Evolutionary conservation across 2,888 invertebrate genomes (phyloP).

Genomic region (Cataglyphis cursor): DNA sequence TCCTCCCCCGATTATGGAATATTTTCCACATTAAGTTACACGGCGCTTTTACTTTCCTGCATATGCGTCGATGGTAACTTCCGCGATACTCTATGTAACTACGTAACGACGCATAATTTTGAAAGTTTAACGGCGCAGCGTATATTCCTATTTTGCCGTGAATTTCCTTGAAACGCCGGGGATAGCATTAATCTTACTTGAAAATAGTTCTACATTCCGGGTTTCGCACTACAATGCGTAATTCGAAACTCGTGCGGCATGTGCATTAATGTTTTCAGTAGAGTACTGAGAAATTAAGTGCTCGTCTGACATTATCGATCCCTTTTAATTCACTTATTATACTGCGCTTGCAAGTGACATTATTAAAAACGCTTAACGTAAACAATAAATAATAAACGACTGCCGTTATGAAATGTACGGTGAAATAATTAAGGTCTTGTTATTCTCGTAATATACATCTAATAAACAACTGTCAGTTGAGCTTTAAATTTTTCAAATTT

Average conservation of each 20-base stretch:
- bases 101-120: conserved; percentile 58
- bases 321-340: conserved; percentile 18
- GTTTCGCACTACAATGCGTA: conserved; percentile 58
- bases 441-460: conserved; percentile 2
- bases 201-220: conserved; percentile 57
- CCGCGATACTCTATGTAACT: conserved; percentile 51
- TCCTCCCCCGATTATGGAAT: conserved; percentile 40
- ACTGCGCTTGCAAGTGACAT: conserved; percentile 9
- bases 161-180: conserved; percentile 57
- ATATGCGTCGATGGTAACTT: conserved; percentile 51
- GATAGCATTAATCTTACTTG: conserved; percentile 58
- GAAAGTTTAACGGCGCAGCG: conserved; percentile 53
- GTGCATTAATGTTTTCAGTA: conserved; percentile 52
- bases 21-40: conserved; percentile 53
- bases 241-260: conserved; percentile 54
- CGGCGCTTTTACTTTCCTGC: conserved; percentile 53
- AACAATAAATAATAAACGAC: conserved; percentile 9
- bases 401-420: background rate
- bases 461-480: background rate
- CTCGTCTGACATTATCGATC: conserved; percentile 42
- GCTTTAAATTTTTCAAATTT: background rate
- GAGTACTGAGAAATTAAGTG: conserved; percentile 48
- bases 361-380: conserved; percentile 13
- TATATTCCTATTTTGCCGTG: conserved; percentile 57
- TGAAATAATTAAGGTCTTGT: background rate